A percentile compares a stretch with the other conserved stretches of the same genome.
These are phyloP conservation scores for Acrocephalus kingi DNA, from an alignment of 2,113 vertebrate genomes.

Conservation along the genomic window DNA sequence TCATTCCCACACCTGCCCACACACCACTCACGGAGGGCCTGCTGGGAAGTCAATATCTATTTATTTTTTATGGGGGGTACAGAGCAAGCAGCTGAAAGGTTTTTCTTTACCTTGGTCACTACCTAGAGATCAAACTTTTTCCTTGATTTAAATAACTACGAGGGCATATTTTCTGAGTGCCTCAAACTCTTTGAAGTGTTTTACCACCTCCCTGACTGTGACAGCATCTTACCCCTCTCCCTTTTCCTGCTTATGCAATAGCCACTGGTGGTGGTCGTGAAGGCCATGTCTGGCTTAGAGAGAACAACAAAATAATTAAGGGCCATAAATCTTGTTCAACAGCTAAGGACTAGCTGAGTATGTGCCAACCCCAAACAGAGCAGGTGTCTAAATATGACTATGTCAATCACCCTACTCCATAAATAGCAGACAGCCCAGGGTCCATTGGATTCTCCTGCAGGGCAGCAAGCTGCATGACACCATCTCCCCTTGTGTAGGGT, in stretches of 20 bases:
- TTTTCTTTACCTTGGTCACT: background rate
- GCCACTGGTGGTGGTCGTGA: background rate
- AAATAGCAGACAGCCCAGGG: background rate
- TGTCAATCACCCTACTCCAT: background rate
- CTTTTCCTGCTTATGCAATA: background rate
- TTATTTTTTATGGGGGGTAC: background rate
- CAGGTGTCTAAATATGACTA: background rate
- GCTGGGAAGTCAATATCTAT: background rate
- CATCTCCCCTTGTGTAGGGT: accelerated
- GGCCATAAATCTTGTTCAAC: background rate
- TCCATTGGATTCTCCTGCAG: background rate
- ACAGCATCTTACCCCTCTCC: background rate
- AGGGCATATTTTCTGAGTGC: background rate
- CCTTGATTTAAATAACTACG: background rate
- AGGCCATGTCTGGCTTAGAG: accelerated
- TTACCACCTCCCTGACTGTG: background rate
- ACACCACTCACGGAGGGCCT: background rate
- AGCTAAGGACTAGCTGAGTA: background rate
- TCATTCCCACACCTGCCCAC: background rate
- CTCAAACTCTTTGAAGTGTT: background rate
- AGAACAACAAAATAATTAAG: background rate
- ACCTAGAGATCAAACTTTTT: background rate
- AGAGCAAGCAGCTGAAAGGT: background rate
- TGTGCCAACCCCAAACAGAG: background rate
- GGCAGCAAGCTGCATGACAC: background rate